phyloP scores from a whole-genome alignment of 2,888 invertebrate species.

The Desoria tigrina region DNA sequence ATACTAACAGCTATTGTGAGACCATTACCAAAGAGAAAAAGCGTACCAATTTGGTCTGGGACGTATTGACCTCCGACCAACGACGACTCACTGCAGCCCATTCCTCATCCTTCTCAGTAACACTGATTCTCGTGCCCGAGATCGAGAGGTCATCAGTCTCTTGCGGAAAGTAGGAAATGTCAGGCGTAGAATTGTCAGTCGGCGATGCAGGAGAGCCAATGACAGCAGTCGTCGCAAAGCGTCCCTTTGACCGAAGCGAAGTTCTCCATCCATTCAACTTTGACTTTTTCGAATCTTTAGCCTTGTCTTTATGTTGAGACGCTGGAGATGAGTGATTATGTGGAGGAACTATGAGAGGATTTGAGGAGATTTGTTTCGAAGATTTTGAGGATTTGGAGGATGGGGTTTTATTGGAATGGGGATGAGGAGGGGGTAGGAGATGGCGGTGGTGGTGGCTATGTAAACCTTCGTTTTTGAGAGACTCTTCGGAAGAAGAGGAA shows the following conservation, averaged over 20 bases:
- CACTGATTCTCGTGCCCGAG: constrained; percentile 28
- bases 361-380: not conserved
- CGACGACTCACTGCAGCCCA: constrained; percentile 33
- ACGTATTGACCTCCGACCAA: constrained; percentile 42
- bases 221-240: constrained; percentile 20
- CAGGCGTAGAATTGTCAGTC: not conserved
- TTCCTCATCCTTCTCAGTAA: constrained; percentile 25
- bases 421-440: constrained; percentile 16
- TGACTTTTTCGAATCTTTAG: constrained; percentile 14
- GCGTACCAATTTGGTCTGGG: constrained; percentile 44
- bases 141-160: too few relatives aligned
- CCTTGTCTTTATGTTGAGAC: not conserved
- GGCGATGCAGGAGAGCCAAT: constrained; percentile 17
- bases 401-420: not conserved
- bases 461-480: too few relatives aligned
- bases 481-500: too few relatives aligned
- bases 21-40: too few relatives aligned
- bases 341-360: constrained; percentile 3
- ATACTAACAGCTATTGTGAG: too few relatives aligned
- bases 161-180: too few relatives aligned
- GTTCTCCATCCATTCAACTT: too few relatives aligned
- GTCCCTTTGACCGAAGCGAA: not conserved
- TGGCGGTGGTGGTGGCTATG: too few relatives aligned
- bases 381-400: too few relatives aligned
- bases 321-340: constrained; percentile 9